These are phyloP conservation scores for Aphelocoma californica DNA, from an alignment of 2,797 vertebrate species.

Conservation along the genomic window DNA sequence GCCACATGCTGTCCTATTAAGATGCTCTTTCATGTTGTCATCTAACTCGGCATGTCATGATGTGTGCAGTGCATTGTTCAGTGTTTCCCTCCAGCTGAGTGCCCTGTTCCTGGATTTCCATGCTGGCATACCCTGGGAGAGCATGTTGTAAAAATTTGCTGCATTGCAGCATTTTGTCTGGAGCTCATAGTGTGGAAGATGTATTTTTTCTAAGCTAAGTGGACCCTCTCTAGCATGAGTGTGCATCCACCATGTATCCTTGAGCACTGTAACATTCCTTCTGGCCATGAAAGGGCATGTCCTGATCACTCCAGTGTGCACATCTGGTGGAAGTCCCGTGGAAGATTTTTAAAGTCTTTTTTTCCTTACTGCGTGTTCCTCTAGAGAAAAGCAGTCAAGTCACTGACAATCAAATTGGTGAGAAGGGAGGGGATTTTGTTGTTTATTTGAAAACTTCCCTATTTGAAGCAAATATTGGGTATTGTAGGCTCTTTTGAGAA, in stretches of 20 bases:
- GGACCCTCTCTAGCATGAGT: not conserved
- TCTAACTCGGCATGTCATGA: not conserved
- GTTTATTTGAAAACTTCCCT: not conserved
- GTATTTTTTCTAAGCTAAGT: not conserved
- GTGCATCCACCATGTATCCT: not conserved
- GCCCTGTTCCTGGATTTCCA: constrained; percentile 20
- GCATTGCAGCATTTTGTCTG: constrained; percentile 63
- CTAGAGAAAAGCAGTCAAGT: not conserved
- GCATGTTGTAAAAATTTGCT: constrained; percentile 30
- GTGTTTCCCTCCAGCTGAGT: not conserved
- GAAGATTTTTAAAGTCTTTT: not conserved
- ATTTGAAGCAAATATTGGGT: not conserved
- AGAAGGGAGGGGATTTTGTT: not conserved
- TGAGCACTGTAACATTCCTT: not conserved
- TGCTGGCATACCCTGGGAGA: not conserved
- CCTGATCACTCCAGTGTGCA: not conserved
- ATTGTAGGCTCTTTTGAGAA: not conserved
- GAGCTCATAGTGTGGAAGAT: not conserved
- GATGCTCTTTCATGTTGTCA: constrained; percentile 34
- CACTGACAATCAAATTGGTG: not conserved
- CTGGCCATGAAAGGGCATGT: not conserved
- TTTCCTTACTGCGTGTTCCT: not conserved
- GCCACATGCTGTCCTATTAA: constrained; percentile 45
- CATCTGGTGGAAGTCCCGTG: not conserved
- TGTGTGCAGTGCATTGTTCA: constrained; percentile 10